Percentiles rank a stretch among this genome's conserved stretches.
Conservation (phyloP, 2,797 vertebrate species). For the Corythornis leucogaster region DNA sequence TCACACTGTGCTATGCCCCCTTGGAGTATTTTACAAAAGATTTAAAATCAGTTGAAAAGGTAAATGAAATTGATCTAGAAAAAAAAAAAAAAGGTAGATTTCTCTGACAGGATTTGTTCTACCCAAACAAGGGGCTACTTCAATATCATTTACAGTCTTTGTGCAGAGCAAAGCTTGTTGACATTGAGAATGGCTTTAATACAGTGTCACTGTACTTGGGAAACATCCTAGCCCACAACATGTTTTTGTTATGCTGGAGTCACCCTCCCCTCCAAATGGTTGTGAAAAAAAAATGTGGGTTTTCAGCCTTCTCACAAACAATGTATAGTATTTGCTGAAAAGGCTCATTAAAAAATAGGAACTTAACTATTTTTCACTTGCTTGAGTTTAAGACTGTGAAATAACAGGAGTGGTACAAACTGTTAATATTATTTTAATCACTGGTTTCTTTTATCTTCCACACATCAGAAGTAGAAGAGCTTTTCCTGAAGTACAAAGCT, state of each 20-base stretch:
- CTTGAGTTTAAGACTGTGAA: not conserved
- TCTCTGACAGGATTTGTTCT: slow-evolving; percentile 57
- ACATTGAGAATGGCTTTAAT: slow-evolving; percentile 10
- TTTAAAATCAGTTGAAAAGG: slow-evolving; percentile 48
- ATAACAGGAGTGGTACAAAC: not conserved
- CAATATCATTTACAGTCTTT: slow-evolving; percentile 36
- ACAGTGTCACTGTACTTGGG: not conserved
- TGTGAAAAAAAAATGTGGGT: not conserved
- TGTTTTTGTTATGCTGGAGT: not conserved
- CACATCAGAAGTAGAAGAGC: not conserved
- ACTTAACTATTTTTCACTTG: not conserved
- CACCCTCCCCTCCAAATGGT: not conserved
- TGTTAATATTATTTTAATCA: slow-evolving; percentile 46
- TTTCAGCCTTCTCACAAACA: not conserved
- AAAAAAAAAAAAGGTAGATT: not conserved
- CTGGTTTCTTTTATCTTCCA: not conserved
- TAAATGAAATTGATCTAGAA: slow-evolving; percentile 20
- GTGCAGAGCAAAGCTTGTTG: not conserved
- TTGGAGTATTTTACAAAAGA: slow-evolving; percentile 61
- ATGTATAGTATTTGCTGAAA: not conserved
- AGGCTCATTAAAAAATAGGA: not conserved
- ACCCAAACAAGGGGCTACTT: slow-evolving; percentile 27
- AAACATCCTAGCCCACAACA: not conserved
- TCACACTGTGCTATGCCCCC: slow-evolving; percentile 14
- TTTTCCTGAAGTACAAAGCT: slow-evolving; percentile 28